Evolutionary conservation across 2,113 vertebrate species (phyloP).

Genomic region (Butorides virescens): DNA sequence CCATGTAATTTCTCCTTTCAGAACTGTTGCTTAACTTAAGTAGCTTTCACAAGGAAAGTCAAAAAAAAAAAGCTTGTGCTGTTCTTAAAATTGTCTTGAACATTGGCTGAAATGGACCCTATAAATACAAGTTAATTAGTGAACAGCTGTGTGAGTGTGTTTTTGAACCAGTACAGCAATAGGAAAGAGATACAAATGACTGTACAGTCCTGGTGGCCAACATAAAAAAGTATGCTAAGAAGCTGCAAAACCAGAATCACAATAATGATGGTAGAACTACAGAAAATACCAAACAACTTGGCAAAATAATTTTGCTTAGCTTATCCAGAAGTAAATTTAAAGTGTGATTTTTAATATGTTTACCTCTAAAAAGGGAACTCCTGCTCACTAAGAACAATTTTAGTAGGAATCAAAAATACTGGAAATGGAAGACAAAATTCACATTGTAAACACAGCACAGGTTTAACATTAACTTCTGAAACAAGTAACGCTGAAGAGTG

Average conservation of each 20-base stretch:
- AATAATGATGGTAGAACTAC: not conserved
- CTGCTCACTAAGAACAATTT: not conserved
- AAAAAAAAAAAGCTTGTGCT: not conserved
- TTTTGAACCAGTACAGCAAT: not conserved
- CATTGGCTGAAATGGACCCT: not conserved
- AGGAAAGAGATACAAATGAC: not conserved
- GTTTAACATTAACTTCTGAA: not conserved
- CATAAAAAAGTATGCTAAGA: not conserved
- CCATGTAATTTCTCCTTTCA: conserved; percentile 26
- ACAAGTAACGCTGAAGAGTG: not conserved
- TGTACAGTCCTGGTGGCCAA: not conserved
- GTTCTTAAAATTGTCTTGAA: not conserved
- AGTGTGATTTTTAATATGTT: not conserved
- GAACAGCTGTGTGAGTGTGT: not conserved
- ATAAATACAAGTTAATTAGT: not conserved
- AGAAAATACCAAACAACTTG: not conserved
- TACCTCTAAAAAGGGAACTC: not conserved
- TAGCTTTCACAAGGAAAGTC: not conserved
- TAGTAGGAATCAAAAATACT: not conserved
- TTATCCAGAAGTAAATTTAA: not conserved
- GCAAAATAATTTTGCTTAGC: not conserved
- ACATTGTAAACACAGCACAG: not conserved
- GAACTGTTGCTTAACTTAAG: not conserved
- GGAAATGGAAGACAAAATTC: not conserved
- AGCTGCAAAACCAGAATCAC: not conserved